These are phyloP conservation scores for Trichogramma dendrolimi DNA, from an alignment of 2,888 invertebrate species.

Conservation along the genomic window DNA sequence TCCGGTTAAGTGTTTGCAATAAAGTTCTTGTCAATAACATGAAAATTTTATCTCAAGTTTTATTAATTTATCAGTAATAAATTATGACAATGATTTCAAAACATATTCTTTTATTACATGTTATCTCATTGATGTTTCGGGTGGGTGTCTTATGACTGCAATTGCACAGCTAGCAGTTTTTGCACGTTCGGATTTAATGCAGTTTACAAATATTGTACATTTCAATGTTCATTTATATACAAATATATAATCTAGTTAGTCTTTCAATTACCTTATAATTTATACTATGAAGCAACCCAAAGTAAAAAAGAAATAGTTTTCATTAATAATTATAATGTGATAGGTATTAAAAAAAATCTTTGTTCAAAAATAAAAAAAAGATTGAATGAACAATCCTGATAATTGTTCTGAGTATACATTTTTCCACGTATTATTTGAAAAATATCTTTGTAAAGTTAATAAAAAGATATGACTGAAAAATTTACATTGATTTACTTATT, in stretches of 20 bases:
- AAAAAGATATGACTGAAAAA: slow-evolving; percentile 15
- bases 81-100: slow-evolving; percentile 4
- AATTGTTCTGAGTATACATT: too few species aligned
- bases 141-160: slow-evolving; percentile 21
- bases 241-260: slow-evolving; percentile 41
- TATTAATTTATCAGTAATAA: slow-evolving; percentile 17
- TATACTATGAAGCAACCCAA: slow-evolving; percentile 10
- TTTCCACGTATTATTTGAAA: too few species aligned
- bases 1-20: too few species aligned
- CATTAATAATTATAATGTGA: slow-evolving; percentile 4
- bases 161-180: slow-evolving; percentile 21
- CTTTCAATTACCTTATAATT: slow-evolving; percentile 14
- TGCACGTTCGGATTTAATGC: slow-evolving; percentile 27
- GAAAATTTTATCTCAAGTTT: neutral
- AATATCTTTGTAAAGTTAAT: slow-evolving; percentile 9
- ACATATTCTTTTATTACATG: slow-evolving; percentile 13
- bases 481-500: slow-evolving; percentile 5
- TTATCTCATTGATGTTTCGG: slow-evolving; percentile 11
- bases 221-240: slow-evolving; percentile 38
- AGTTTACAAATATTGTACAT: slow-evolving; percentile 15
- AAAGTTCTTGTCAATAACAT: too few species aligned
- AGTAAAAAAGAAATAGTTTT: slow-evolving; percentile 7
- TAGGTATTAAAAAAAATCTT: too few species aligned
- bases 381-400: too few species aligned
- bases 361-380: too few species aligned